Evolutionary conservation across 2,797 vertebrate genomes (phyloP).

Genomic region (Streptopelia turtur): DNA sequence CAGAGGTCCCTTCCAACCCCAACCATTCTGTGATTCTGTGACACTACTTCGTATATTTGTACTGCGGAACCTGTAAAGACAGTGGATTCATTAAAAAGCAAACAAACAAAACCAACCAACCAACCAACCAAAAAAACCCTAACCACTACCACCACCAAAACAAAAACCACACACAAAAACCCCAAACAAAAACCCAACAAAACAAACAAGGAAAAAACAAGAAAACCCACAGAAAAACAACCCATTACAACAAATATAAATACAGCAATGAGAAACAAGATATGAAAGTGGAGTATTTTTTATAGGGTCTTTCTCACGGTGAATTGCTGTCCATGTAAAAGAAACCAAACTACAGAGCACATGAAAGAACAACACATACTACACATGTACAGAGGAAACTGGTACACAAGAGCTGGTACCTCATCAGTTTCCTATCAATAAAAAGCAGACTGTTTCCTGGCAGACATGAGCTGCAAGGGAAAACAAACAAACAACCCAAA

Average conservation of each 20-base stretch:
- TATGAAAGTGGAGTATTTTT: not conserved
- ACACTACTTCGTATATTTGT: not conserved
- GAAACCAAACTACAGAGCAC: not conserved
- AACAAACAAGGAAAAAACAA: too few relatives aligned
- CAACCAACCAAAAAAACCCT: too few relatives aligned
- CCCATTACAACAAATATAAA: not conserved
- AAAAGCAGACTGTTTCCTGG: not conserved
- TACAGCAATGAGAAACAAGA: not conserved
- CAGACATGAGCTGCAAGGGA: not conserved
- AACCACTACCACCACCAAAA: too few relatives aligned
- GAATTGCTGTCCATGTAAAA: not conserved
- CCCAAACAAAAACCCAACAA: too few relatives aligned
- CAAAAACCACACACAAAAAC: too few relatives aligned
- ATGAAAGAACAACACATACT: fast-evolving
- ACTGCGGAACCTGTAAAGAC: not conserved
- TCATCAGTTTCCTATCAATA: not conserved
- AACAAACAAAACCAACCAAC: too few relatives aligned
- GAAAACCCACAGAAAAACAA: too few relatives aligned
- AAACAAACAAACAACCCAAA: not conserved
- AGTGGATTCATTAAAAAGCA: not conserved
- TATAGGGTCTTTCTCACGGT: not conserved
- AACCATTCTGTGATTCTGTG: not conserved
- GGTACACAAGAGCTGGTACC: not conserved
- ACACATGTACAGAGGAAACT: not conserved
- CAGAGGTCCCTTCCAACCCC: too few relatives aligned